phyloP scores from a whole-genome alignment of 2,888 invertebrate species.

The Psylliodes chrysocephalus region DNA sequence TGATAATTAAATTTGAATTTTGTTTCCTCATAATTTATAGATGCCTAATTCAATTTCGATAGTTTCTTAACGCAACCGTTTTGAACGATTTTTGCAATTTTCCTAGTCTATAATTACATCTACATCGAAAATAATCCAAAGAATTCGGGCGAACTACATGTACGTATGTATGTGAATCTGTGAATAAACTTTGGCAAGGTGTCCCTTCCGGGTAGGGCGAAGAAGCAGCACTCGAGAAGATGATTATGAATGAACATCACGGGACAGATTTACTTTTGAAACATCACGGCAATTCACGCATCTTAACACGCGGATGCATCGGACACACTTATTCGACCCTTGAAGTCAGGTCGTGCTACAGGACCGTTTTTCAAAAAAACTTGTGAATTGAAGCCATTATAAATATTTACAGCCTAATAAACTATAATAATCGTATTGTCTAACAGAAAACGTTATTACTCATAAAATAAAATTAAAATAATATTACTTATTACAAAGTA shows the following conservation, averaged over 20 bases:
- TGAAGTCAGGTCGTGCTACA: slow-evolving; percentile 30
- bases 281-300: slow-evolving; percentile 52
- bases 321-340: slow-evolving; percentile 36
- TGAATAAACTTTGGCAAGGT: slow-evolving; percentile 60
- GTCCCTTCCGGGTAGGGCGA: slow-evolving; percentile 56
- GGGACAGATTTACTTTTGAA: slow-evolving; percentile 52
- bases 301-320: slow-evolving; percentile 40
- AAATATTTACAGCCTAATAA: too few species aligned
- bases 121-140: slow-evolving; percentile 50
- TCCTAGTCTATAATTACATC: slow-evolving; percentile 5
- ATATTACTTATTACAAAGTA: too few species aligned
- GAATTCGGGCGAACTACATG: slow-evolving; percentile 49
- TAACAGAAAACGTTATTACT: too few species aligned
- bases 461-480: too few species aligned
- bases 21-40: too few species aligned
- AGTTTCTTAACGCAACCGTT: background rate
- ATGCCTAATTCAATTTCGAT: background rate
- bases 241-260: slow-evolving; percentile 57
- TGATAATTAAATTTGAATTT: too few species aligned
- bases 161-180: slow-evolving; percentile 50
- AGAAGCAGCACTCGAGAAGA: slow-evolving; percentile 43
- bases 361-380: slow-evolving; percentile 22
- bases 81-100: background rate
- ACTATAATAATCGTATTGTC: too few species aligned
- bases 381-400: too few species aligned